Base-by-base conservation (phyloP, 2,113 vertebrate species). In the Nematolebias whitei region DNA sequence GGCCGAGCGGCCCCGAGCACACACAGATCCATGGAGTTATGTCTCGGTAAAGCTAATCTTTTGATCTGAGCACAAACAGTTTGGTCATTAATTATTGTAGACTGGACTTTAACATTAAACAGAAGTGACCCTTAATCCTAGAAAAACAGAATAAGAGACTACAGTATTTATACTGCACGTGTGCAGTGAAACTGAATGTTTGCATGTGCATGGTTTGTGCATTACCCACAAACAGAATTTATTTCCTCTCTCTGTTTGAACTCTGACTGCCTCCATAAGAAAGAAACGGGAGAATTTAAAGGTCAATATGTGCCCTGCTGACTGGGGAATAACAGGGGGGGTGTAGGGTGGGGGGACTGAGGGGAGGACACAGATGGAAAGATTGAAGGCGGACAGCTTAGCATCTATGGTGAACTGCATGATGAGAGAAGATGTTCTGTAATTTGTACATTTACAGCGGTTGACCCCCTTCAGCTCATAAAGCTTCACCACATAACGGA, bases 51-150 rank as follows among this genome's bases (percentile, higher is more conserved):
- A 67, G 61, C 73, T 79, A 63, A 85, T 75, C 78, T 78, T 79
- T 77, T 85, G 59, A 83, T 80, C 55, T 20, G 57, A 67, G 68
- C 81, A 83, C 84, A 85, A 88, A 77, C 65, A 63, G 76, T 55
- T 71, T 56, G 39, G 69, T 55, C 73, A 65, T 64, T 76, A 66
- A 75, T 85, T 62, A 74, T 62, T 63, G 68, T 66, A 54, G 72
- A 72, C 79, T 75, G 63, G 55, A 67, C 49, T 73, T 13, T 24
- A 55, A 29, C 44, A 48, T 38, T 78, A 50, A 44, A 6, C 19
- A 26, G 54, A 43, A 77, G 56, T 79, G 55, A 66, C 41, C 62
- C 48, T 58, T 13, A 59, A 52, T 68, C 39, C 44, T 44, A 38
- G 39, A 55, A 38, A 63, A 71, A 48, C 20, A 40, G 38, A 52